Evolutionary conservation across 2,797 vertebrate genomes (phyloP).

Genomic region (Gambusia yucatana): DNA sequence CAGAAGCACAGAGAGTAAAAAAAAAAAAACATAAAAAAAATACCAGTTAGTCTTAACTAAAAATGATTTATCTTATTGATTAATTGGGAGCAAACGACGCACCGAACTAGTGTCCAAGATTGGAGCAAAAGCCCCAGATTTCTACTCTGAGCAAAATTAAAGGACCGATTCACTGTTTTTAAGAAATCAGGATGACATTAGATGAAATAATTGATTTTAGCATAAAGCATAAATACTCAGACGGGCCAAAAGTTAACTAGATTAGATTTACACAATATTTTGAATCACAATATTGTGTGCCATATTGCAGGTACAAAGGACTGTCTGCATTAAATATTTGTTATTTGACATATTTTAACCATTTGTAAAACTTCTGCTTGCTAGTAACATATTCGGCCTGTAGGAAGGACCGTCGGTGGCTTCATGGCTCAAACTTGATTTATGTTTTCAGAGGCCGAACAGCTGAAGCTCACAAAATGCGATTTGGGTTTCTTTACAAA

Average conservation of each 20-base stretch:
- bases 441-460: background rate
- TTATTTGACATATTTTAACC: background rate
- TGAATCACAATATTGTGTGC: background rate
- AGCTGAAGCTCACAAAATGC: background rate
- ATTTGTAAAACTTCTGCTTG: background rate
- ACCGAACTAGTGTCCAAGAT: background rate
- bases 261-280: background rate
- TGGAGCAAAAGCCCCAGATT: background rate
- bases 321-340: background rate
- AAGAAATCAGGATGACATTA: background rate
- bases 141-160: background rate
- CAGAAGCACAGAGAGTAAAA: background rate
- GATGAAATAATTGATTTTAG: background rate
- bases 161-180: background rate
- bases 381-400: background rate
- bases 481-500: background rate
- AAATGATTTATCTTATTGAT: background rate
- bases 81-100: background rate
- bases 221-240: background rate
- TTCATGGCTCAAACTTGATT: background rate
- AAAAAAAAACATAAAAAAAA: background rate
- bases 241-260: background rate
- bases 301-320: background rate
- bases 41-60: background rate
- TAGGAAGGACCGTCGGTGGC: background rate